phyloP scores from a whole-genome alignment of 2,888 invertebrate genomes.

The Cryptocephalus primarius region DNA sequence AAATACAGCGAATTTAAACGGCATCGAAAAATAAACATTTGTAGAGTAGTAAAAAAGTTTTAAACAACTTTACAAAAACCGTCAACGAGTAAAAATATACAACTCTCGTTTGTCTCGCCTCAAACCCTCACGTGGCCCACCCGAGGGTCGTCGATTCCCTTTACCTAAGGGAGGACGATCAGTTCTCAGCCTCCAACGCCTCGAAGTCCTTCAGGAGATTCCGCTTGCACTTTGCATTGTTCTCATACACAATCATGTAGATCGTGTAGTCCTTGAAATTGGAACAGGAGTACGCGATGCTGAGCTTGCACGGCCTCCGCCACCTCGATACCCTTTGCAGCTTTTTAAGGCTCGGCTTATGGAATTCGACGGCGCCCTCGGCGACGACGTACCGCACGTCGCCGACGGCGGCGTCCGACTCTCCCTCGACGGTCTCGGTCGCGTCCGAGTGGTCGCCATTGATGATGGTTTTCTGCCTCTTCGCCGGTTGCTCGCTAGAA shows the following conservation, averaged over 20 bases:
- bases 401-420: constrained; percentile 10
- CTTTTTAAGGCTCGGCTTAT: constrained; percentile 28
- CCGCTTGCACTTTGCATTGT: constrained; percentile 47
- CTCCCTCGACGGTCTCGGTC: constrained; percentile 21
- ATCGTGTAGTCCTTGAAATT: constrained; percentile 46
- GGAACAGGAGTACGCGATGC: constrained; percentile 48
- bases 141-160: too few relatives aligned
- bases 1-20: too few relatives aligned
- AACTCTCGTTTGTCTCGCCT: too few relatives aligned
- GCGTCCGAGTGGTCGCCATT: constrained; percentile 11
- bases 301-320: constrained; percentile 51
- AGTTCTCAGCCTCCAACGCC: constrained; percentile 28
- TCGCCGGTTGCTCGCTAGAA: constrained; percentile 25
- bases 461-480: constrained; percentile 3
- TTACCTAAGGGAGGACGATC: not conserved
- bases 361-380: constrained; percentile 30
- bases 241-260: constrained; percentile 50
- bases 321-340: constrained; percentile 42
- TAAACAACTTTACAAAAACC: too few relatives aligned
- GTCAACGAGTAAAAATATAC: too few relatives aligned
- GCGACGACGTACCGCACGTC: constrained; percentile 20
- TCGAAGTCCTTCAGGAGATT: constrained; percentile 41
- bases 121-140: too few relatives aligned
- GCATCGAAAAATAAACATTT: too few relatives aligned
- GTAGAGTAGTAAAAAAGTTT: too few relatives aligned